A percentile compares a stretch with the other conserved stretches of the same genome.
Conservation (phyloP, 1,140 invertebrate species). For the Atopsyche davidsoni region DNA sequence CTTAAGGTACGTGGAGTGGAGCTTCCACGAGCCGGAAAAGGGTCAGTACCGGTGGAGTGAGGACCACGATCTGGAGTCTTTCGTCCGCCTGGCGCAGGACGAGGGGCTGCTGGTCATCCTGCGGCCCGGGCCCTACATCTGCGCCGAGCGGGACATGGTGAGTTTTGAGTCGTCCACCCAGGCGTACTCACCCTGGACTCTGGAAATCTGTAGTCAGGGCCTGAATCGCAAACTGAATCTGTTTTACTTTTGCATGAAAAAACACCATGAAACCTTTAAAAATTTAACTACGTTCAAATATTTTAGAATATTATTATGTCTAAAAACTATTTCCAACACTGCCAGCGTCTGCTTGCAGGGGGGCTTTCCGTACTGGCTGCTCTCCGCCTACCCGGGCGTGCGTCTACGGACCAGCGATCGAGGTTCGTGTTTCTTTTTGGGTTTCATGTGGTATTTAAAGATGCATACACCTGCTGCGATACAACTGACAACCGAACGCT, state of each 20-base stretch:
- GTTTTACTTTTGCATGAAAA: too few relatives aligned
- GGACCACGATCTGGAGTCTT: slow-evolving; percentile 69
- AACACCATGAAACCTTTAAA: too few relatives aligned
- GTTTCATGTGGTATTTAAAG: too few relatives aligned
- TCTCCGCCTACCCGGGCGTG: slow-evolving; percentile 52
- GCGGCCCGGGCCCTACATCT: slow-evolving; percentile 89
- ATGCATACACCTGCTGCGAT: too few relatives aligned
- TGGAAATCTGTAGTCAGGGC: not conserved
- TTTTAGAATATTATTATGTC: too few relatives aligned
- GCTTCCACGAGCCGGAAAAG: slow-evolving; percentile 75
- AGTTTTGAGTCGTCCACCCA: too few relatives aligned
- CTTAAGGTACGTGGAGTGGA: slow-evolving; percentile 88
- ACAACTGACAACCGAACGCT: too few relatives aligned
- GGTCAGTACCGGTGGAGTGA: slow-evolving; percentile 63
- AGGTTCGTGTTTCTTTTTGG: slow-evolving; percentile 29
- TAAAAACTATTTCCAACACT: too few relatives aligned
- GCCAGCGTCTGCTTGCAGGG: slow-evolving; percentile 46
- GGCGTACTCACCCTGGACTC: too few relatives aligned
- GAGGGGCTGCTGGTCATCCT: slow-evolving; percentile 78
- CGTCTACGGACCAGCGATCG: slow-evolving; percentile 36
- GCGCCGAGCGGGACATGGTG: slow-evolving; percentile 70
- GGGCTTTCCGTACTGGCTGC: slow-evolving; percentile 66
- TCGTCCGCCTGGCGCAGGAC: slow-evolving; percentile 73
- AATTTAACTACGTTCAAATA: too few relatives aligned
- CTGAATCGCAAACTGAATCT: too few relatives aligned